Conservation (phyloP, 2,888 invertebrate species). For the Sphinx pinastri region DNA sequence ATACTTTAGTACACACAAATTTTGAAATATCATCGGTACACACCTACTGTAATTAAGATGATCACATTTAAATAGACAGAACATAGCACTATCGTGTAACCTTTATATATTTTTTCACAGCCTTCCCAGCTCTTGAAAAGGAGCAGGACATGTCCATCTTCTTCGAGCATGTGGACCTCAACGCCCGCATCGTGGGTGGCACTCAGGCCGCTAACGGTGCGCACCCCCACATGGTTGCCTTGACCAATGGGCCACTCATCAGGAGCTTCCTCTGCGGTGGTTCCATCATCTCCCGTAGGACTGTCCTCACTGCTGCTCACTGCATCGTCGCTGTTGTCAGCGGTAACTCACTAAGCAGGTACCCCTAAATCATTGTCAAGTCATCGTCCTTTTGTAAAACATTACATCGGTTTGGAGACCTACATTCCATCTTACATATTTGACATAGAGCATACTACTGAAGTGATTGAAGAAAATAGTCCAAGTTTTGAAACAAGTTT, state of each 20-base stretch:
- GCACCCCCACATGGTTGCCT: conserved; percentile 62
- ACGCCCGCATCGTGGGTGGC: conserved; percentile 65
- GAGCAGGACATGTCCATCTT: conserved; percentile 53
- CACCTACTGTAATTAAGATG: too few species aligned
- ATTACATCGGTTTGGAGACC: too few species aligned
- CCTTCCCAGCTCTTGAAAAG: conserved; percentile 52
- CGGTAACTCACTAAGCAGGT: conserved; percentile 48
- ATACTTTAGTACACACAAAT: too few species aligned
- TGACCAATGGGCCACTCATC: conserved; percentile 50
- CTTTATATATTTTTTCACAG: conserved; percentile 43
- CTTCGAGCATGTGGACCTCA: conserved; percentile 53
- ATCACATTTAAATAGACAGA: not conserved
- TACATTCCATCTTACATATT: too few species aligned
- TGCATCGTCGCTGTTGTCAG: conserved; percentile 56
- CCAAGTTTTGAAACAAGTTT: not conserved
- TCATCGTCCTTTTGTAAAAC: too few species aligned
- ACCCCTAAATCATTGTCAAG: conserved; percentile 10
- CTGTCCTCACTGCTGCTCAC: conserved; percentile 68
- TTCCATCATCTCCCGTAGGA: conserved; percentile 51
- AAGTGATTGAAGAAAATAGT: too few species aligned
- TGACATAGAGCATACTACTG: too few species aligned
- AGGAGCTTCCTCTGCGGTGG: conserved; percentile 61
- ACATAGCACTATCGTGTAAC: not conserved
- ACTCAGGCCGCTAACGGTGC: conserved; percentile 47
- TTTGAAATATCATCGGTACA: too few species aligned